These are phyloP conservation scores for Lepas anatifera DNA, from an alignment of 2,888 invertebrate genomes.

Conservation along the genomic window DNA sequence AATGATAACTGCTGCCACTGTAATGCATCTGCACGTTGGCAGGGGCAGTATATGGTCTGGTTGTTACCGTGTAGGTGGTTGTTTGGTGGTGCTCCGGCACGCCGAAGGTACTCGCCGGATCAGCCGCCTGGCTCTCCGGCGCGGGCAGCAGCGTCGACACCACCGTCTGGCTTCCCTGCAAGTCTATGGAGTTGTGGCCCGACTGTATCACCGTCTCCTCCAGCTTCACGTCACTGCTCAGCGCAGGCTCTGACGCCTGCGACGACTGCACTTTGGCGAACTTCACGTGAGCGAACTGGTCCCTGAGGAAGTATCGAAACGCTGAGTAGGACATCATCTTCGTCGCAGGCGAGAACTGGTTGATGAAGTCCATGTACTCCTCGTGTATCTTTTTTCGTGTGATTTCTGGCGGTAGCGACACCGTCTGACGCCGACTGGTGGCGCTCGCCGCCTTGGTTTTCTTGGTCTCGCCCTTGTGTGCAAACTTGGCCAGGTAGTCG, in stretches of 20 bases:
- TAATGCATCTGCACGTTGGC: not conserved
- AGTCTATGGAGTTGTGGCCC: not conserved
- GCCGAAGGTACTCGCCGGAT: not conserved
- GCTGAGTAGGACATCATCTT: conserved; percentile 69
- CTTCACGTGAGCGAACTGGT: conserved; percentile 64
- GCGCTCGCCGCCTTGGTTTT: conserved; percentile 23
- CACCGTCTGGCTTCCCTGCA: not conserved
- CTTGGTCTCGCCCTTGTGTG: conserved; percentile 21
- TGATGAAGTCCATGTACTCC: conserved; percentile 58
- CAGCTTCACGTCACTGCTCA: not conserved
- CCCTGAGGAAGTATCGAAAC: conserved; percentile 66
- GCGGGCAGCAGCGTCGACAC: not conserved
- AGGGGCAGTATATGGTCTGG: not conserved
- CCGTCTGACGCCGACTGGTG: conserved; percentile 22
- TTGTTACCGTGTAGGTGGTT: conserved; percentile 2
- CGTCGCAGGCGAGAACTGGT: conserved; percentile 51
- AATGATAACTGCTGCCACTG: not conserved
- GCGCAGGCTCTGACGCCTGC: not conserved
- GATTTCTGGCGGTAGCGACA: conserved; percentile 41
- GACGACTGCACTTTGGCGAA: conserved; percentile 29
- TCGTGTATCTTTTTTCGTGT: conserved; percentile 59
- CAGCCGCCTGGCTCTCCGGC: not conserved
- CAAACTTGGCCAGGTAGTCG: conserved; percentile 44
- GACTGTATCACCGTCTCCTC: conserved; percentile 46
- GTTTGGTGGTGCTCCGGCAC: conserved; percentile 6